A percentile compares a stretch with the other conserved stretches of the same genome.
These are phyloP conservation scores for Rhyacophila brunnea DNA, from an alignment of 1,140 invertebrate genomes.

Conservation along the genomic window DNA sequence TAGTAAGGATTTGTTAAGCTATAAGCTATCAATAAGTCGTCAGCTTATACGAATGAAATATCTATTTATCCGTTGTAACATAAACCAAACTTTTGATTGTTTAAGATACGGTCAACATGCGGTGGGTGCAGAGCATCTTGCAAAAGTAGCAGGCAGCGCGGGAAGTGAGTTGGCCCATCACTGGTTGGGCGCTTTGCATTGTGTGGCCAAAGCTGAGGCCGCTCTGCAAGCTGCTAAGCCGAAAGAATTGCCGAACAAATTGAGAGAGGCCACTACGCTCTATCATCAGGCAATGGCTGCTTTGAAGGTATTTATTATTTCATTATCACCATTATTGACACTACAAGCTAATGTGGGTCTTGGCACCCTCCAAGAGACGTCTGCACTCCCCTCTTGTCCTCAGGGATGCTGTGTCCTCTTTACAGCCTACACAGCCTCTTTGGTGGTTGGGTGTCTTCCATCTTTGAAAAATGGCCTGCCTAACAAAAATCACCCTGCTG, in stretches of 20 bases:
- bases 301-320: slow-evolving; percentile 67
- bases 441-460: too few species aligned
- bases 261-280: slow-evolving; percentile 60
- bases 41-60: too few species aligned
- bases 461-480: too few species aligned
- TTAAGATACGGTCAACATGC: slow-evolving; percentile 77
- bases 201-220: slow-evolving; percentile 67
- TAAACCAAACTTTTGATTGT: neutral
- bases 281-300: slow-evolving; percentile 63
- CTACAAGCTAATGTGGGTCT: too few species aligned
- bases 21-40: too few species aligned
- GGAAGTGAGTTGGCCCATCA: slow-evolving; percentile 89
- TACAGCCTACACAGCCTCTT: too few species aligned
- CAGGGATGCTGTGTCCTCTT: too few species aligned
- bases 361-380: too few species aligned
- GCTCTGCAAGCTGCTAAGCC: slow-evolving; percentile 37
- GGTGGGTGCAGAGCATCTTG: slow-evolving; percentile 68
- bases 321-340: too few species aligned
- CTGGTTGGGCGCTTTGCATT: slow-evolving; percentile 79
- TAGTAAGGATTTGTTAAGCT: too few species aligned
- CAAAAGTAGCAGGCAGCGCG: slow-evolving; percentile 68
- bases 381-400: too few species aligned
- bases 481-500: too few species aligned
- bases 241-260: slow-evolving; percentile 54
- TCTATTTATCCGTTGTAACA: neutral